phyloP scores from a whole-genome alignment of 2,888 invertebrate genomes.

The Tolmerus cingulatus region DNA sequence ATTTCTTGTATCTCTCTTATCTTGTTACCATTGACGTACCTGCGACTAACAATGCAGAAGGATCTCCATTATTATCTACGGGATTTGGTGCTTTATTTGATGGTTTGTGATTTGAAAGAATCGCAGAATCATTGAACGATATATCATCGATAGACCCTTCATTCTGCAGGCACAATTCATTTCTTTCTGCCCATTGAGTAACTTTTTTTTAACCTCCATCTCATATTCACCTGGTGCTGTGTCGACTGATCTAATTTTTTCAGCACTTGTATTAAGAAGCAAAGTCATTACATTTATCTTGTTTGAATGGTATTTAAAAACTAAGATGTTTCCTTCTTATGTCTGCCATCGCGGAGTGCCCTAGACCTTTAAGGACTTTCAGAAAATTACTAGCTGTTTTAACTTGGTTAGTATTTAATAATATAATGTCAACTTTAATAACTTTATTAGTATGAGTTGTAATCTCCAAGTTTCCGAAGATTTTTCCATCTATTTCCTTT shows the following conservation, averaged over 20 bases:
- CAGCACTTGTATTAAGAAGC: too few species aligned
- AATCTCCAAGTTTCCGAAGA: constrained; percentile 45
- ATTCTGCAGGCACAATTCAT: constrained; percentile 5
- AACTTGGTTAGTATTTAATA: constrained; percentile 43
- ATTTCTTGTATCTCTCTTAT: constrained; percentile 12
- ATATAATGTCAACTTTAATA: constrained; percentile 29
- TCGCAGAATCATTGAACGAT: constrained; percentile 43
- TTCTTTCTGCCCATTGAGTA: constrained; percentile 43
- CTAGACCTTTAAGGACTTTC: constrained; percentile 1
- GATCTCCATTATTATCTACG: not conserved
- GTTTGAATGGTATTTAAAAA: constrained; percentile 6
- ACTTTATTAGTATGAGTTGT: constrained; percentile 41
- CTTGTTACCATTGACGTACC: not conserved
- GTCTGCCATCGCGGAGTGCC: constrained; percentile 37
- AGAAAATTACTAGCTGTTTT: constrained; percentile 29
- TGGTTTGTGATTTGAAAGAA: not conserved
- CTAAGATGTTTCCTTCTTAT: constrained; percentile 33
- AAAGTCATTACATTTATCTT: too few species aligned
- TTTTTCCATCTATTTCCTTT: constrained; percentile 21
- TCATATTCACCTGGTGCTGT: not conserved
- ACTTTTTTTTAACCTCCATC: constrained; percentile 37
- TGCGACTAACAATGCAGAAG: constrained; percentile 6
- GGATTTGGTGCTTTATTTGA: not conserved
- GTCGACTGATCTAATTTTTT: not conserved
- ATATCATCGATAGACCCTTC: constrained; percentile 39